These are phyloP conservation scores for Geotrypetes seraphini DNA, from an alignment of 2,797 vertebrate species.

Conservation along the genomic window DNA sequence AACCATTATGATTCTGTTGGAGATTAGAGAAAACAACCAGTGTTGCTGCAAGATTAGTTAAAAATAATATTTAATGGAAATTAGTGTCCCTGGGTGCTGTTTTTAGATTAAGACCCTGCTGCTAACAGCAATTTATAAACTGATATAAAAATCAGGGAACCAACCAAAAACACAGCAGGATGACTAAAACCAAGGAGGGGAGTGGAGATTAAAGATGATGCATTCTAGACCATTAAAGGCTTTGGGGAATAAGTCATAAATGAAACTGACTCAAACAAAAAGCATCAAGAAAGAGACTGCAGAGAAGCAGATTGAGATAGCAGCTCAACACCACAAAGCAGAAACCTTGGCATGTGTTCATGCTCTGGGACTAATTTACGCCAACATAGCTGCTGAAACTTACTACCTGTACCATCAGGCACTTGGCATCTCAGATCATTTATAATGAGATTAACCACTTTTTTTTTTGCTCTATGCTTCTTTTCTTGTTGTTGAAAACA, in stretches of 20 bases:
- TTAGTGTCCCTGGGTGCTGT: conserved; percentile 1
- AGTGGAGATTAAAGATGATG: conserved; percentile 1
- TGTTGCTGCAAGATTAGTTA: neutral
- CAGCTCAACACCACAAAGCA: too few relatives aligned
- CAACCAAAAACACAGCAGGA: conserved; percentile 11
- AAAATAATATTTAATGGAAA: conserved; percentile 14
- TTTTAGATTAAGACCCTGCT: conserved; percentile 6
- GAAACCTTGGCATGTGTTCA: too few relatives aligned
- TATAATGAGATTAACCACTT: too few relatives aligned
- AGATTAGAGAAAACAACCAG: neutral
- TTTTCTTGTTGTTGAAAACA: too few relatives aligned
- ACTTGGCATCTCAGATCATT: too few relatives aligned
- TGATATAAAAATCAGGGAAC: neutral
- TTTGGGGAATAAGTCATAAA: conserved; percentile 17
- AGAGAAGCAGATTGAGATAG: conserved; percentile 7
- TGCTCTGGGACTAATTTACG: too few relatives aligned
- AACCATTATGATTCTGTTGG: neutral
- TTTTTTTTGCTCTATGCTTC: too few relatives aligned
- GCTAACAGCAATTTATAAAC: conserved; percentile 8
- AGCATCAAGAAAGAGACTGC: too few relatives aligned
- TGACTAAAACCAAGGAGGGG: neutral
- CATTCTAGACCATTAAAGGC: conserved; percentile 11
- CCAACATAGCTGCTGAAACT: too few relatives aligned
- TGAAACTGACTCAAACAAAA: conserved; percentile 7
- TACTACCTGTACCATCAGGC: too few relatives aligned